Conservation (phyloP, 2,797 vertebrate genomes). For the Labeo calbasu region DNA sequence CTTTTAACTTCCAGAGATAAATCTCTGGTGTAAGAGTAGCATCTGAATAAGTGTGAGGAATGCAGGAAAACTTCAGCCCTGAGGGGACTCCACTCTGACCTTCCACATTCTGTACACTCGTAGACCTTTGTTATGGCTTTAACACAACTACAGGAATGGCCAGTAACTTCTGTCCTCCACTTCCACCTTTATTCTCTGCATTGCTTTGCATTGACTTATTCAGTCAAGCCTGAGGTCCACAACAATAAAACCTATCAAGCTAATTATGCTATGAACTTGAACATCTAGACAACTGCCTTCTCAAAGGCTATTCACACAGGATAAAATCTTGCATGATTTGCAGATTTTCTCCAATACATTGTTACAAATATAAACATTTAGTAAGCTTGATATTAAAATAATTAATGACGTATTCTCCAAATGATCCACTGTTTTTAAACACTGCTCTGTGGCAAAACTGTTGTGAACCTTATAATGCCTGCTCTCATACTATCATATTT, state of each 20-base stretch:
- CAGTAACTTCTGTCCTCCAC: not conserved
- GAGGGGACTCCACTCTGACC: conserved; percentile 22
- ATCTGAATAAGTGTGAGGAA: not conserved
- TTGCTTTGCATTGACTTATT: not conserved
- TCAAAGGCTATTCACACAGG: no score
- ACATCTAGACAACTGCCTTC: no score
- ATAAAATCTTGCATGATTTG: not conserved
- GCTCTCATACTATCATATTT: no score
- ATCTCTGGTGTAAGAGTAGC: not conserved
- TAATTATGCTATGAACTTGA: no score
- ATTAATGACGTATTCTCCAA: not conserved
- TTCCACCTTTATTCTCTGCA: not conserved
- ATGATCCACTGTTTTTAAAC: not conserved
- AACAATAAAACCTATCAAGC: not conserved
- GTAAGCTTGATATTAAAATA: not conserved
- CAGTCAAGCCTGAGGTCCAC: no score
- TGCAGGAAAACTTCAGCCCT: conserved; percentile 36
- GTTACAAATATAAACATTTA: not conserved
- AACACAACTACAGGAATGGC: conserved; percentile 10
- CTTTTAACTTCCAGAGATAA: conserved; percentile 14
- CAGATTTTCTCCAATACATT: not conserved
- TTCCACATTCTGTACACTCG: conserved; percentile 49
- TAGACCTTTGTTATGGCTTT: conserved; percentile 55
- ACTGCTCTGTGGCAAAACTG: not conserved
- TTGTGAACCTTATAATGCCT: no score